Evolutionary conservation across 2,888 invertebrate genomes (phyloP), one percentile per base, ranked within the genome.

Genomic region (Agrotis segetum): DNA sequence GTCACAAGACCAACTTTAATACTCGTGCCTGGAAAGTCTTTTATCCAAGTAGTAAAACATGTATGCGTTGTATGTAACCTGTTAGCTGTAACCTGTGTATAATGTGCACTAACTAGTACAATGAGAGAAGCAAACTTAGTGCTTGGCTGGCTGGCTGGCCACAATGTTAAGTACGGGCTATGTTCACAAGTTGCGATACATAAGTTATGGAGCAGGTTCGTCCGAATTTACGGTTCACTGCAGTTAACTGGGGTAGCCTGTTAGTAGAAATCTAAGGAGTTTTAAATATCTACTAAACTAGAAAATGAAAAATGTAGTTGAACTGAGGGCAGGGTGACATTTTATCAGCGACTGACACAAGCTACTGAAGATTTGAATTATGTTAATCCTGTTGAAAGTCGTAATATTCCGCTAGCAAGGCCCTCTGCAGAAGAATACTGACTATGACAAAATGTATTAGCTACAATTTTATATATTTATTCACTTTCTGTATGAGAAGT

Each of bases 171-270:
- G 62, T 61, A 19, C 50, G 4, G 40, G 40, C 50, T 11, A n/a
- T 63, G 74, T 46, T 44, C 62, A 53, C 61, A 34, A 34, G 44
- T 29, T 50, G 55, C 52, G 16, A 29, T 66, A 68, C 58, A 75
- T 66, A 47, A 59, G 34, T 74, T 17, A 69, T 59, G 62, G 46
- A 47, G 17, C 55, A 9, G 6, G 49, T 24, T 59, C 47, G 19
- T 21, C 44, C 13, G 14, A 21, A 19, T 34, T 19, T 24, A 24
- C 47, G 24, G 29, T 50, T 19, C 19, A 47, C 59, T 13, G 52
- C 6, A 50, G 21, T 11, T 40, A 21, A 16, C 40, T 16, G 47
- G 0, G 24, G 19, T 17, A 14, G 66, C 63, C 11, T 40, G 11
- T 7, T 4, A 34, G 17, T 14, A 17, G 40, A 44, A 13, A 13